phyloP scores from a whole-genome alignment of 1,140 invertebrate species.

The Wasmannia auropunctata region DNA sequence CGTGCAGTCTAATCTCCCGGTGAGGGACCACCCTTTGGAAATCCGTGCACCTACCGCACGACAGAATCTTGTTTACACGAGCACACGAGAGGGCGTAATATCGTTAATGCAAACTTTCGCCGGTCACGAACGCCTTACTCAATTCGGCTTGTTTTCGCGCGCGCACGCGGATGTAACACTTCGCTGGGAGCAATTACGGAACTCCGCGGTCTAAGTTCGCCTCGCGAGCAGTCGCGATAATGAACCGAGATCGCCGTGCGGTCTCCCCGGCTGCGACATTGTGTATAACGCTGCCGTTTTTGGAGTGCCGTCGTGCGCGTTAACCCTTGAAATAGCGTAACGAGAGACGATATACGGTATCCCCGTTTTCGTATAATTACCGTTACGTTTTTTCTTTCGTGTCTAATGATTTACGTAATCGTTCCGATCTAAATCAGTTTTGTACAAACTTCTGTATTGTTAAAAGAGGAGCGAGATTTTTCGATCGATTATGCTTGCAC shows the following conservation, averaged over 20 bases:
- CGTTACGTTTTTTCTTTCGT: no score
- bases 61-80: constrained; percentile 9
- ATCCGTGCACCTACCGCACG: not conserved
- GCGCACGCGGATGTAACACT: constrained; percentile 41
- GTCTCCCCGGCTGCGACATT: not conserved
- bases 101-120: constrained; percentile 45
- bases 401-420: not conserved
- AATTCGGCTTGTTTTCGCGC: constrained; percentile 53
- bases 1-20: not conserved
- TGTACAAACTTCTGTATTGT: not conserved
- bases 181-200: constrained; percentile 48
- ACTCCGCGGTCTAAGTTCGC: constrained; percentile 52
- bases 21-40: not conserved
- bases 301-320: not conserved
- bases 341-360: not conserved
- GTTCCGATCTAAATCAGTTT: not conserved
- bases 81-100: not conserved
- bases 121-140: constrained; percentile 47
- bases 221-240: constrained; percentile 46
- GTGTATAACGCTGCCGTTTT: not conserved
- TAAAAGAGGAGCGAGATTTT: not conserved
- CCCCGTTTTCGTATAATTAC: not conserved
- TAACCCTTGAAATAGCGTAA: constrained; percentile 11
- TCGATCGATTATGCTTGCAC: not conserved
- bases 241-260: constrained; percentile 47